A percentile compares a stretch with the other conserved stretches of the same genome.
These are phyloP conservation scores for Drepana arcuata DNA, from an alignment of 1,140 invertebrate genomes.

Conservation along the genomic window DNA sequence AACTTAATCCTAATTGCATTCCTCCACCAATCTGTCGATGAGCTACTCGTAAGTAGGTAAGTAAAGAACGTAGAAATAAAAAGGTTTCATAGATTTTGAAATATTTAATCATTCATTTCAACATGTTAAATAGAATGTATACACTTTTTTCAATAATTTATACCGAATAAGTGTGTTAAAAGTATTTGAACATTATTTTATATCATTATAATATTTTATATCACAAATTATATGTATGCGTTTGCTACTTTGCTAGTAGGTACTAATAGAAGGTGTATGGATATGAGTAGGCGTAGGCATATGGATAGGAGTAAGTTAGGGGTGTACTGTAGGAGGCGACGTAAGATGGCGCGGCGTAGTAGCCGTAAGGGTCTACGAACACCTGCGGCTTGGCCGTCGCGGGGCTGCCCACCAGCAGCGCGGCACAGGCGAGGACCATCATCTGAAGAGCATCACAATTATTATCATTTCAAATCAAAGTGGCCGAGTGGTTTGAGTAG, in stretches of 20 bases:
- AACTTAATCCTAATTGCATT: no score
- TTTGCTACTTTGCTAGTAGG: conserved; percentile 18
- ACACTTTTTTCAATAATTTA: no score
- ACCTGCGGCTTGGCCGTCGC: conserved; percentile 47
- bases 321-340: conserved; percentile 39
- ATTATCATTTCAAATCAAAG: no score
- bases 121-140: no score
- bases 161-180: no score
- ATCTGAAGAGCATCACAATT: conserved; percentile 20
- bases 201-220: conserved; percentile 2
- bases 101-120: no score
- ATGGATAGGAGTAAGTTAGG: conserved; percentile 48
- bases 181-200: no score
- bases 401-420: conserved; percentile 30
- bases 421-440: conserved; percentile 30
- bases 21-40: no score
- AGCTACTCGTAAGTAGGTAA: no score
- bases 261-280: conserved; percentile 38
- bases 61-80: no score
- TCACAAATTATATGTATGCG: conserved; percentile 2
- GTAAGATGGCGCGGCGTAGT: conserved; percentile 50
- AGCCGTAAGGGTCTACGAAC: conserved; percentile 44
- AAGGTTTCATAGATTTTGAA: no score
- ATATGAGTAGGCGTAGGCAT: conserved; percentile 57
- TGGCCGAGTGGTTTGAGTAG: no score